Conservation (phyloP, 2,888 invertebrate genomes). For the Creontiades dilutus region DNA sequence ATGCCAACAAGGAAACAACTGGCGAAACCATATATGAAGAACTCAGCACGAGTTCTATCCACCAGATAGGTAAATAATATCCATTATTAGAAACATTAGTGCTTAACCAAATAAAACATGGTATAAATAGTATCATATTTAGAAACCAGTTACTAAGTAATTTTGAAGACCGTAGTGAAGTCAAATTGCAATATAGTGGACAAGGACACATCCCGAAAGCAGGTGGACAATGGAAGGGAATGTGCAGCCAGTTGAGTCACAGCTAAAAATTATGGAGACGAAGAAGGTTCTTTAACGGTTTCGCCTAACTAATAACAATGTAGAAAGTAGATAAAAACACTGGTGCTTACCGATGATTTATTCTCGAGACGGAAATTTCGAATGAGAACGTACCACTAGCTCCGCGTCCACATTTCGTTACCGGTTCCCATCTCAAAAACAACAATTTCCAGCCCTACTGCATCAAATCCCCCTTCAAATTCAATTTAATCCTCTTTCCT, state of each 20-base stretch:
- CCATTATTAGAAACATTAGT: too few relatives aligned
- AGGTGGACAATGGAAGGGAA: not conserved
- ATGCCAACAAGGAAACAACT: too few relatives aligned
- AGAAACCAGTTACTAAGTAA: not conserved
- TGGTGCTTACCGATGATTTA: not conserved
- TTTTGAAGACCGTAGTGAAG: not conserved
- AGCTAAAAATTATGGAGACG: not conserved
- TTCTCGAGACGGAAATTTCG: not conserved
- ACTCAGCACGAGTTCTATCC: too few relatives aligned
- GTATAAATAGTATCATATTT: too few relatives aligned
- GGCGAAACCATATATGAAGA: too few relatives aligned
- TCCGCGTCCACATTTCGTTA: not conserved
- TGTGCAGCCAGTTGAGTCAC: not conserved
- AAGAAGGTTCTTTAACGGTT: not conserved
- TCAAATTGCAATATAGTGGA: not conserved
- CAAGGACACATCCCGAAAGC: not conserved
- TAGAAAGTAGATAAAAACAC: not conserved
- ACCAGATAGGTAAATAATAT: too few relatives aligned
- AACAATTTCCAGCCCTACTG: not conserved
- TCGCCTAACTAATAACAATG: not conserved
- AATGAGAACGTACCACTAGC: not conserved
- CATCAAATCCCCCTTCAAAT: not conserved
- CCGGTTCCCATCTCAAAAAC: slow-evolving; percentile 9
- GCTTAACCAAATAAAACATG: too few relatives aligned
- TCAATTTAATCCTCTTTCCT: not conserved